Evolutionary conservation across 2,797 vertebrate genomes (phyloP).

Genomic region (Pipistrellus pipistrellus): DNA sequence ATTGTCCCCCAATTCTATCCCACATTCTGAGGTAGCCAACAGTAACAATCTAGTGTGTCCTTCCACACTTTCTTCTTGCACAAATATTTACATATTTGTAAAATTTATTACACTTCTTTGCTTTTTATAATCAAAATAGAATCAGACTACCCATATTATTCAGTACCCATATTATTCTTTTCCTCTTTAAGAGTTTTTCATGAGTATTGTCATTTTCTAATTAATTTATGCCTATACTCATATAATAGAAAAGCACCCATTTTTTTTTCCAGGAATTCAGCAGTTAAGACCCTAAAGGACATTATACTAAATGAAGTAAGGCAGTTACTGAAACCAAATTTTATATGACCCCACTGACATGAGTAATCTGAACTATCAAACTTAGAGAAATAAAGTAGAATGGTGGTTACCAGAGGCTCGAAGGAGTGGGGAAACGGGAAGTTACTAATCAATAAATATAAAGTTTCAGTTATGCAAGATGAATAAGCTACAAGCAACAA

Average conservation of each 20-base stretch:
- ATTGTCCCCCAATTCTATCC: not conserved
- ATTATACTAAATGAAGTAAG: not conserved
- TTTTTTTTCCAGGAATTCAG: not conserved
- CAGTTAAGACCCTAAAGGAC: not conserved
- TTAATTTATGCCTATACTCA: not conserved
- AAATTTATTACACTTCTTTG: not conserved
- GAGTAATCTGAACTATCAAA: not conserved
- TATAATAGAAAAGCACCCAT: not conserved
- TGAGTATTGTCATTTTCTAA: not conserved
- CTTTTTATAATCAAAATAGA: constrained; percentile 28
- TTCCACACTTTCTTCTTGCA: not conserved
- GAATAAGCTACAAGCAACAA: not conserved
- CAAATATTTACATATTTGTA: constrained; percentile 5
- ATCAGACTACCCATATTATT: not conserved
- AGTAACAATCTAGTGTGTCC: not conserved
- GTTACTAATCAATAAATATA: not conserved
- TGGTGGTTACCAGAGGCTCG: not conserved
- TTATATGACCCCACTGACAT: not conserved
- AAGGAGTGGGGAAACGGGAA: not conserved
- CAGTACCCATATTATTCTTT: not conserved
- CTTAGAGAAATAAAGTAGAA: not conserved
- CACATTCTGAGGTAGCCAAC: not conserved
- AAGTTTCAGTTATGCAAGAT: not conserved
- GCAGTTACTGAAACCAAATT: not conserved
- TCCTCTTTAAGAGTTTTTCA: not conserved